A percentile compares a stretch with the other conserved stretches of the same genome.
Evolutionary conservation across 1,140 invertebrate genomes (phyloP).

Genomic region (Leptinotarsa undecemlineata): DNA sequence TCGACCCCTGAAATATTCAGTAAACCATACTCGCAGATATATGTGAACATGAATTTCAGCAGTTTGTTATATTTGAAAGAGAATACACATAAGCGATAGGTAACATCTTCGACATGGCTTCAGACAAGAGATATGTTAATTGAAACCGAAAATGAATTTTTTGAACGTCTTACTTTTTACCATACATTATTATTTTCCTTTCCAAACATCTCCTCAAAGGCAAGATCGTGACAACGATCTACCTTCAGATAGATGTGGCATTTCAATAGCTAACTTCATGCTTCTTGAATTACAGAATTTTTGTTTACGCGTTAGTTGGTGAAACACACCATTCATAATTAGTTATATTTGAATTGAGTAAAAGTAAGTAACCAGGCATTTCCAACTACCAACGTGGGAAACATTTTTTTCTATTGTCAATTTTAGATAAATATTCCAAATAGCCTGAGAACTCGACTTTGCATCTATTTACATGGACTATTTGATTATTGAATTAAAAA

Average conservation of each 20-base stretch:
- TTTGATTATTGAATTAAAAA: constrained; percentile 21
- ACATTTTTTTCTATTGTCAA: constrained; percentile 1
- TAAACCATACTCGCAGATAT: too few relatives aligned
- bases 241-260: neutral
- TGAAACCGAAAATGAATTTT: too few relatives aligned
- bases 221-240: neutral
- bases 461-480: constrained; percentile 16
- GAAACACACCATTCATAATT: constrained; percentile 16
- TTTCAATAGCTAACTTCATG: constrained; percentile 11
- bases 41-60: too few relatives aligned
- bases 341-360: constrained; percentile 15
- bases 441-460: constrained; percentile 9
- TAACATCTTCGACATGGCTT: too few relatives aligned
- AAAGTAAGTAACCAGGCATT: constrained; percentile 18
- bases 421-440: neutral
- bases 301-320: constrained; percentile 8
- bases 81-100: too few relatives aligned
- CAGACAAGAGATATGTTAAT: too few relatives aligned
- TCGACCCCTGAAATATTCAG: too few relatives aligned
- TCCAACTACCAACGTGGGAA: constrained; percentile 8
- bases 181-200: too few relatives aligned
- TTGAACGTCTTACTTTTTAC: too few relatives aligned
- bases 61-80: too few relatives aligned
- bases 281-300: constrained; percentile 3
- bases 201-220: too few relatives aligned